A percentile compares a stretch with the other conserved stretches of the same genome.
Evolutionary conservation across 2,797 vertebrate genomes (phyloP).

Genomic region (Rhinatrema bivittatum): DNA sequence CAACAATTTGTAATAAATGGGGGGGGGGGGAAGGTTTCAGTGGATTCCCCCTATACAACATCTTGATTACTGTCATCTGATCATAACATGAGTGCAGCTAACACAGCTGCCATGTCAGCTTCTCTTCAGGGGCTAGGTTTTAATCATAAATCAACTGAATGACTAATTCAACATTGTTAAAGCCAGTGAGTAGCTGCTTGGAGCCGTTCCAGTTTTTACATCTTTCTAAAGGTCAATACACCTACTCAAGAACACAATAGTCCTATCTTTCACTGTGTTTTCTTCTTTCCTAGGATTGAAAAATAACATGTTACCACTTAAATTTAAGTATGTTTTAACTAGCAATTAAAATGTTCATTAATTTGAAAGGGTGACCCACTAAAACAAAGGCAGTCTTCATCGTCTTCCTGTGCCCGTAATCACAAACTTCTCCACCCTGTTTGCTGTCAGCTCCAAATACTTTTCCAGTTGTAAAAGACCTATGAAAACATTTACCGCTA

Average conservation of each 20-base stretch:
- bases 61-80: conserved; percentile 40
- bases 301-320: conserved; percentile 36
- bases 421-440: conserved; percentile 17
- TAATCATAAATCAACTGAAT: conserved; percentile 57
- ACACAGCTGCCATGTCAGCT: conserved; percentile 38
- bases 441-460: conserved; percentile 13
- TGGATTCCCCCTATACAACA: conserved; percentile 28
- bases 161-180: conserved; percentile 54
- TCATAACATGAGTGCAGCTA: conserved; percentile 34
- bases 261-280: conserved; percentile 52
- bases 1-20: conserved; percentile 9
- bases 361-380: conserved; percentile 25
- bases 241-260: conserved; percentile 67
- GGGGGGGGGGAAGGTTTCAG: conserved; percentile 20
- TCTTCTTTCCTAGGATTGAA: conserved; percentile 38
- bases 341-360: conserved; percentile 39
- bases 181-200: conserved; percentile 50
- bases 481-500: conserved; percentile 26
- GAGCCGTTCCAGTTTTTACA: conserved; percentile 61
- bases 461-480: conserved; percentile 19
- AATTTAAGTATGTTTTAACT: conserved; percentile 35
- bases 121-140: conserved; percentile 41
- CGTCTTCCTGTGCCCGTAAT: conserved; percentile 17
- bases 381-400: conserved; percentile 29
- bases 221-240: conserved; percentile 77